Base-by-base conservation (phyloP, 2,113 vertebrate species). In the Erpornis zantholeuca region DNA sequence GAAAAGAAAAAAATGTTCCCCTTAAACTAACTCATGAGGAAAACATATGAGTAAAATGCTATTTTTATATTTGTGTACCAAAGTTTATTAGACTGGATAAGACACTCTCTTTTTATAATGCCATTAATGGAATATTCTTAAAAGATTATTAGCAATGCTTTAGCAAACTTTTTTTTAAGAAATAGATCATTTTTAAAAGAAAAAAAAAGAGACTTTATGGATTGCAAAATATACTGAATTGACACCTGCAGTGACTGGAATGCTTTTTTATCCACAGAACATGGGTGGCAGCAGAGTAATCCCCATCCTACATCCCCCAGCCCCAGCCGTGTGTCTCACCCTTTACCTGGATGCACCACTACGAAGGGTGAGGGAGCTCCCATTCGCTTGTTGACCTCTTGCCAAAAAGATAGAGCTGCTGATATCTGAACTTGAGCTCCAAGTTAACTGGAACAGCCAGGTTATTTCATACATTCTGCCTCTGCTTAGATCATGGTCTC, bases 261-360 rank as follows among this genome's bases (percentile, higher is more conserved):
- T 96, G 75, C 83, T 94, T 93, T 96, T 96, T 96, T 92, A 68
- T 96, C 71, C 95, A 88, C 92, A 95, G 94, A 97, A 86, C 85
- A 78, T 88, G 93, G 90, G 90, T 95, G 88, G 82, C 93, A 94
- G 94, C 84, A 95, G 93, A 93, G 71, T 95, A 95, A 90, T 60
- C 56, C 93, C 93, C 87, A 92, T 96, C 85, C 93, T 94, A 52
- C 82, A 95, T 88, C 92, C 94, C 92, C 90, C 92, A 95, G 96
- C 65, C 90, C 87, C 83, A 93, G 87, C 84, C 60, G 68, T 22
- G 93, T 70, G 87, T 96, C 93, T 95, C 92, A 95, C 82, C 88
- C 94, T 78, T 96, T 96, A 54, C 93, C 92, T 86, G 93, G 90
- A 96, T 92, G 87, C 94, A 96, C 76, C 85, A 75, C 94, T 83